phyloP scores from a whole-genome alignment of 2,113 vertebrate species.

The Xyliphius kryptos region DNA sequence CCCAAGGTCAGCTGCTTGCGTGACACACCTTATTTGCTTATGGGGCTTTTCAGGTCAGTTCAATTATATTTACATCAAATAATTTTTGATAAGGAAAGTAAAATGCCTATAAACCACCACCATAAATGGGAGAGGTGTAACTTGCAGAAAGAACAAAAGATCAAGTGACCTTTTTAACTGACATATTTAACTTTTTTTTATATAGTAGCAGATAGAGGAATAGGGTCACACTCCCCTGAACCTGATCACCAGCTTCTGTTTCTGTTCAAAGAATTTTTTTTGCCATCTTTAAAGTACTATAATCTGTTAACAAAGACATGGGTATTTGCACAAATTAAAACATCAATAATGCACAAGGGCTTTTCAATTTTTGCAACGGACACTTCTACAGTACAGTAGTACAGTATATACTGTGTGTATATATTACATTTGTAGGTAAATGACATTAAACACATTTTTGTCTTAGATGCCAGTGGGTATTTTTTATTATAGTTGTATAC shows the following conservation, averaged over 20 bases:
- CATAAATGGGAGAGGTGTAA: slow-evolving; percentile 71
- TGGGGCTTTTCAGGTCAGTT: slow-evolving; percentile 76
- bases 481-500: no score
- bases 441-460: slow-evolving; percentile 23
- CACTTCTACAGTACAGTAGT: slow-evolving; percentile 58
- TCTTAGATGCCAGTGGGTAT: no score
- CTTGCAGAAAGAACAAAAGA: slow-evolving; percentile 66
- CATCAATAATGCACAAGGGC: slow-evolving; percentile 78
- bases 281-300: slow-evolving; percentile 69
- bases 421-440: slow-evolving; percentile 24
- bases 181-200: slow-evolving; percentile 58
- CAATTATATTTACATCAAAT: slow-evolving; percentile 87
- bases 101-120: slow-evolving; percentile 71
- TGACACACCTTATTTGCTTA: slow-evolving; percentile 81
- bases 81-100: slow-evolving; percentile 89
- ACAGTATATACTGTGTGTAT: no score
- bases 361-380: slow-evolving; percentile 69
- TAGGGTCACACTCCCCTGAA: slow-evolving; percentile 1
- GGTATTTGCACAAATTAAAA: slow-evolving; percentile 79
- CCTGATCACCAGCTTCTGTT: slow-evolving; percentile 57
- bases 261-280: slow-evolving; percentile 64
- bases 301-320: slow-evolving; percentile 79
- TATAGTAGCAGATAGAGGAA: slow-evolving; percentile 2
- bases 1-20: slow-evolving; percentile 80
- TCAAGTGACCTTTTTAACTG: slow-evolving; percentile 55